These are phyloP conservation scores for Carollia perspicillata DNA, from an alignment of 2,113 vertebrate species.

Conservation along the genomic window DNA sequence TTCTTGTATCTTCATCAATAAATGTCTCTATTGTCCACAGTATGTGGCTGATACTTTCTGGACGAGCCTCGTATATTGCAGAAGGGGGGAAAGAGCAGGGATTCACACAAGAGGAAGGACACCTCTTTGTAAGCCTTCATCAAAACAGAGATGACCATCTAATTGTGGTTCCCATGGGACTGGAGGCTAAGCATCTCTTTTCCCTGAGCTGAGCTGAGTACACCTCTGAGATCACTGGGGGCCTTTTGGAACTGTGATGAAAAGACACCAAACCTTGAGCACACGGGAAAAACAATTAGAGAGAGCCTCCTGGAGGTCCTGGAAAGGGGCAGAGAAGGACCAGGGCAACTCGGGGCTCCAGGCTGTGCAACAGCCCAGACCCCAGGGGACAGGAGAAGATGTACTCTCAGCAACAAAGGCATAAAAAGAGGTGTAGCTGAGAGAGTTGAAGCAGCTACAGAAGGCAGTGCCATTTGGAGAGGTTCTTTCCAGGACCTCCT, in stretches of 20 bases:
- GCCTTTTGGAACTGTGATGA: not conserved
- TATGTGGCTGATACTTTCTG: too few relatives aligned
- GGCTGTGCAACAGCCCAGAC: not conserved
- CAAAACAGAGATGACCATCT: not conserved
- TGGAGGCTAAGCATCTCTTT: not conserved
- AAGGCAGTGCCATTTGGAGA: too few relatives aligned
- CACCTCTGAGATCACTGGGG: not conserved
- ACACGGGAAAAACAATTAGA: not conserved
- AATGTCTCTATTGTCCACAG: too few relatives aligned
- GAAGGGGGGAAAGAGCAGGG: too few relatives aligned
- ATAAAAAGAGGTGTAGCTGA: too few relatives aligned
- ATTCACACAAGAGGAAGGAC: too few relatives aligned
- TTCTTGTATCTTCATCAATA: too few relatives aligned
- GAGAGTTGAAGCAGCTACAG: too few relatives aligned
- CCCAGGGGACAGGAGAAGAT: not conserved
- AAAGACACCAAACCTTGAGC: not conserved
- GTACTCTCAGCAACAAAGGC: too few relatives aligned
- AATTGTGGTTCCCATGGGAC: not conserved
- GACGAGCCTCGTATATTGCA: too few relatives aligned
- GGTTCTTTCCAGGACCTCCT: too few relatives aligned
- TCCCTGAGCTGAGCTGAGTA: not conserved
- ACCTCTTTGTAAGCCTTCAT: not conserved
- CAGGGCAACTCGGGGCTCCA: not conserved
- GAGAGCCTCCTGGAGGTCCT: not conserved
- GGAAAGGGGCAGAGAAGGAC: not conserved